phyloP scores from a whole-genome alignment of 2,797 vertebrate species.

The Aselliscus stoliczkanus region DNA sequence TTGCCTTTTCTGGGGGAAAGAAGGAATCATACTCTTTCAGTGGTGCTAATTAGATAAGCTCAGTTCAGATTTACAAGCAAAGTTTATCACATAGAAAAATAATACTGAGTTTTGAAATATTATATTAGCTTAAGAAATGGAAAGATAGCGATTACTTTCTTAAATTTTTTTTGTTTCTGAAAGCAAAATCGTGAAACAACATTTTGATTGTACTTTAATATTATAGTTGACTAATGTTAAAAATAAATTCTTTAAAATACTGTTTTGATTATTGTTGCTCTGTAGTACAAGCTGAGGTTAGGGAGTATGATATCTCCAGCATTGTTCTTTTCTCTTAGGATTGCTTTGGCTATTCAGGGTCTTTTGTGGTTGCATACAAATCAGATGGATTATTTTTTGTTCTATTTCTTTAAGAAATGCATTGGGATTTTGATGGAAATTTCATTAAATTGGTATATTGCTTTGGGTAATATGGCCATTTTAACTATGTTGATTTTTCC shows the following conservation, averaged over 20 bases:
- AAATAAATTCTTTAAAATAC: neutral
- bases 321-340: too few relatives aligned
- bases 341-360: too few relatives aligned
- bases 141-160: neutral
- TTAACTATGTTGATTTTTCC: too few relatives aligned
- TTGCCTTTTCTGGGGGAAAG: neutral
- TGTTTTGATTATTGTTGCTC: too few relatives aligned
- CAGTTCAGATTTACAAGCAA: neutral
- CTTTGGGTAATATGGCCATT: too few relatives aligned
- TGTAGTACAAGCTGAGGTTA: too few relatives aligned
- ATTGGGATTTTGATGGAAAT: too few relatives aligned
- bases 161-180: neutral
- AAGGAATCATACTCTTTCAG: neutral
- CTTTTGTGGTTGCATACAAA: too few relatives aligned
- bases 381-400: too few relatives aligned
- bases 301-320: too few relatives aligned
- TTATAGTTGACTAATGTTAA: neutral
- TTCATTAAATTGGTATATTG: too few relatives aligned
- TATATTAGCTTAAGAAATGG: neutral
- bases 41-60: neutral
- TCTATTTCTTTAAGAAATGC: too few relatives aligned
- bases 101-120: neutral
- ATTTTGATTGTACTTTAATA: neutral
- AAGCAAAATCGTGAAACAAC: conserved; percentile 2
- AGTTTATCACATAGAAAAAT: neutral